Conservation (phyloP, 2,113 vertebrate species). For the Equus przewalskii region DNA sequence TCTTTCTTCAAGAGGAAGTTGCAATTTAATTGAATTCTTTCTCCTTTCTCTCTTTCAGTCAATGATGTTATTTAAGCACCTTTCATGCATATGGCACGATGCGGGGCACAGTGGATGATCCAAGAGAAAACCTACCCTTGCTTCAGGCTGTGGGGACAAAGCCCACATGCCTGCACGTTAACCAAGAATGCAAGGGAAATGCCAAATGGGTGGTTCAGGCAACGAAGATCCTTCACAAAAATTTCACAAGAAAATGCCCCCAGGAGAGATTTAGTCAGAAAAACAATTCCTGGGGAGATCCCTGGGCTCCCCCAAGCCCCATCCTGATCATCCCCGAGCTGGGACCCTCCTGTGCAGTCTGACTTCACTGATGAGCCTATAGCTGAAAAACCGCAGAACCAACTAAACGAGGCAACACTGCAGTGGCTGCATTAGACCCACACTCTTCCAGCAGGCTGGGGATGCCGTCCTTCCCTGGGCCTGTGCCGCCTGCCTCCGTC, state of each 20-base stretch:
- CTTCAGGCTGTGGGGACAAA: background rate
- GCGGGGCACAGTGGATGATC: background rate
- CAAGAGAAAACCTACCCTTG: background rate
- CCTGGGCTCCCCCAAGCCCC: background rate
- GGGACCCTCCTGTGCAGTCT: rapidly evolving
- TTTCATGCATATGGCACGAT: background rate
- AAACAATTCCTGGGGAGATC: slow-evolving; percentile 41
- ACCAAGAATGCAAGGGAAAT: slow-evolving; percentile 31
- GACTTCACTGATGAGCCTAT: background rate
- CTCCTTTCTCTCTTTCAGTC: slow-evolving; percentile 14
- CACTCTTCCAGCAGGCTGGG: background rate
- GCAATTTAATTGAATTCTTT: background rate
- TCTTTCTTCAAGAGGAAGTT: background rate
- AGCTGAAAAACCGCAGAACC: background rate
- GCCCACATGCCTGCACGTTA: rapidly evolving
- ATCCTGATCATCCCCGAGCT: background rate
- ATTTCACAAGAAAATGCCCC: slow-evolving; percentile 68
- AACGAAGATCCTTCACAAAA: background rate
- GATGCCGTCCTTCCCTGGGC: rapidly evolving
- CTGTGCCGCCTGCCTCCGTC: rapidly evolving
- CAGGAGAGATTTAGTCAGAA: slow-evolving; percentile 25
- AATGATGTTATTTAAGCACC: background rate
- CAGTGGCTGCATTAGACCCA: rapidly evolving
- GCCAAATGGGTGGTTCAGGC: background rate
- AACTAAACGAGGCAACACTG: background rate